Percentiles rank a stretch among this genome's conserved stretches.
These are phyloP conservation scores for Brachypalpus laphriformis DNA, from an alignment of 2,888 invertebrate genomes.

Conservation along the genomic window DNA sequence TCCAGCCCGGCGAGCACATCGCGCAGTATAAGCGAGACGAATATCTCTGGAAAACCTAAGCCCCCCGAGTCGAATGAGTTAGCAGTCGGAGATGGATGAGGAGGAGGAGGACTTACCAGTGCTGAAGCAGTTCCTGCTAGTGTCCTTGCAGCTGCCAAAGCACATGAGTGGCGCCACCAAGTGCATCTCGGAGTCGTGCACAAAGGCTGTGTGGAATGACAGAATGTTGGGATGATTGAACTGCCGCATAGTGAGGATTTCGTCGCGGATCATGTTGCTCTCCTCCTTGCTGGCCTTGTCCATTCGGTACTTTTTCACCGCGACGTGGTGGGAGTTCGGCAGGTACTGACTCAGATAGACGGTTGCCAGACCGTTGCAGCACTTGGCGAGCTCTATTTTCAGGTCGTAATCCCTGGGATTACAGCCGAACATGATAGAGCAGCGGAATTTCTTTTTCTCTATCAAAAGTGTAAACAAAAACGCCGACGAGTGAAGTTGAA, in stretches of 20 bases:
- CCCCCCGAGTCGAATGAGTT: too few relatives aligned
- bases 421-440: slow-evolving; percentile 84
- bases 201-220: slow-evolving; percentile 90
- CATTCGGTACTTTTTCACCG: slow-evolving; percentile 90
- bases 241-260: slow-evolving; percentile 90
- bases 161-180: slow-evolving; percentile 92
- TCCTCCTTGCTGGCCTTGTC: slow-evolving; percentile 87
- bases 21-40: slow-evolving; percentile 90
- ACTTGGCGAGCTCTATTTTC: slow-evolving; percentile 87
- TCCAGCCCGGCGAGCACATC: slow-evolving; percentile 91
- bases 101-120: slow-evolving; percentile 76
- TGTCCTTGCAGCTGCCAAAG: slow-evolving; percentile 92
- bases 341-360: slow-evolving; percentile 89
- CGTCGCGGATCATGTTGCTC: slow-evolving; percentile 86
- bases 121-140: slow-evolving; percentile 89
- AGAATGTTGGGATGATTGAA: slow-evolving; percentile 91
- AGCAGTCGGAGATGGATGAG: background rate
- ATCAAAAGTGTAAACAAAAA: slow-evolving; percentile 60
- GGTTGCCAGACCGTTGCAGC: slow-evolving; percentile 88
- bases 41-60: slow-evolving; percentile 90
- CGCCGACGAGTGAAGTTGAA: slow-evolving; percentile 24
- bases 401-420: slow-evolving; percentile 87
- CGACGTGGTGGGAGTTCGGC: slow-evolving; percentile 87
- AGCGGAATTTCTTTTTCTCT: background rate
- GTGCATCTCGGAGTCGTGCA: slow-evolving; percentile 90